Evolutionary conservation across 2,888 invertebrate genomes (phyloP).

Genomic region (Drosophila paranaensis): DNA sequence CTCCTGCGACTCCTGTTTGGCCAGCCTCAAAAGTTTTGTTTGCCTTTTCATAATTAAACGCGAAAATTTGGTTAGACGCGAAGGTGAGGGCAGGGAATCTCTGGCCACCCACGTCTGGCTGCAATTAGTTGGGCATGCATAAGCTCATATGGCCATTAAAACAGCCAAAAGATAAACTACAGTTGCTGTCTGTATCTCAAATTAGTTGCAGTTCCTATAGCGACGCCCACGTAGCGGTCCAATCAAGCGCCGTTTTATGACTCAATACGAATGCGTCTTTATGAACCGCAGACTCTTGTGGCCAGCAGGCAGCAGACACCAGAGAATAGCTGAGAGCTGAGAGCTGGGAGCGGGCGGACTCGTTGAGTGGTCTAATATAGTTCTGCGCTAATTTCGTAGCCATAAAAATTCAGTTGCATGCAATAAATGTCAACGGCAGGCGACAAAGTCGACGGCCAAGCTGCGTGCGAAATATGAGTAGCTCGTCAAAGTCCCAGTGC

Average conservation of each 20-base stretch:
- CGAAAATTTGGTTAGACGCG: slow-evolving; percentile 60
- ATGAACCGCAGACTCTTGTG: slow-evolving; percentile 43
- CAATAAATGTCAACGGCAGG: slow-evolving; percentile 72
- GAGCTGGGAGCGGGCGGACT: not conserved
- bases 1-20: slow-evolving; percentile 25
- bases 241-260: slow-evolving; percentile 76
- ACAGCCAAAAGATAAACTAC: slow-evolving; percentile 67
- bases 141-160: slow-evolving; percentile 55
- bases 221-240: slow-evolving; percentile 66
- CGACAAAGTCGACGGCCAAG: slow-evolving; percentile 50
- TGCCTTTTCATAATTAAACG: slow-evolving; percentile 74
- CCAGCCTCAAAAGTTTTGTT: slow-evolving; percentile 55
- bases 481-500: slow-evolving; percentile 31
- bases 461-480: slow-evolving; percentile 76
- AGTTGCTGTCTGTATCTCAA: slow-evolving; percentile 60
- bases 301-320: not conserved
- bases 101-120: slow-evolving; percentile 61
- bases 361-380: slow-evolving; percentile 45
- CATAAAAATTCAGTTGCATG: slow-evolving; percentile 77
- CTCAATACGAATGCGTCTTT: slow-evolving; percentile 67
- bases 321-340: too few species aligned
- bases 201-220: slow-evolving; percentile 67
- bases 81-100: too few species aligned
- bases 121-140: slow-evolving; percentile 64
- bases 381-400: slow-evolving; percentile 74